Percentiles rank a stretch among this genome's conserved stretches.
Evolutionary conservation across 2,797 vertebrate species (phyloP).

Genomic region (Vultur gryphus): DNA sequence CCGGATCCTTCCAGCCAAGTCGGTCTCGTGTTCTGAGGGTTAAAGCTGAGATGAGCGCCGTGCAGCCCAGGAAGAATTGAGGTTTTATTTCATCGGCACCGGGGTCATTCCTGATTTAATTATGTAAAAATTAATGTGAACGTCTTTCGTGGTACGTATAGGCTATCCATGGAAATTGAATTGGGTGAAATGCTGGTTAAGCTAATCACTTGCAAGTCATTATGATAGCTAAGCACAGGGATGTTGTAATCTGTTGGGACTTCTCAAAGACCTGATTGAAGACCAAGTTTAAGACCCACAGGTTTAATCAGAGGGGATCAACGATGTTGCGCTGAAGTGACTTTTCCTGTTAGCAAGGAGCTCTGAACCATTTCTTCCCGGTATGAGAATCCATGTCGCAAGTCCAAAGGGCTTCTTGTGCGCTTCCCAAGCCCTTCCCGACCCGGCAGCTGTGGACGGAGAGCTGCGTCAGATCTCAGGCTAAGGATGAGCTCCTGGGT

Average conservation of each 20-base stretch:
- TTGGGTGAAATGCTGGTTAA: conserved; percentile 57
- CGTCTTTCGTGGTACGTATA: background rate
- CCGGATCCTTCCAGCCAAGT: background rate
- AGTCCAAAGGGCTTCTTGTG: too few species aligned
- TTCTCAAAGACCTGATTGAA: conserved; percentile 45
- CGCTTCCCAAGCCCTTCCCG: background rate
- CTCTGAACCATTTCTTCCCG: accelerated
- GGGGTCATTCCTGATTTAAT: conserved; percentile 66
- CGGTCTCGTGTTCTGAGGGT: background rate
- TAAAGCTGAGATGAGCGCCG: background rate
- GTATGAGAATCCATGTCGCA: accelerated
- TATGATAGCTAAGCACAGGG: conserved; percentile 32
- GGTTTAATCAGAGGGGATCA: background rate
- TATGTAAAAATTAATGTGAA: conserved; percentile 64
- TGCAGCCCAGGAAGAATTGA: background rate
- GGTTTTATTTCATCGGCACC: conserved; percentile 44
- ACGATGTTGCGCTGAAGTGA: background rate
- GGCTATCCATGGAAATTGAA: conserved; percentile 62
- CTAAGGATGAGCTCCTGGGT: background rate
- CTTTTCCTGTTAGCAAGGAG: background rate
- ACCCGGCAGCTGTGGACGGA: background rate
- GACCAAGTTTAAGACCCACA: conserved; percentile 6
- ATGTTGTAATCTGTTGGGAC: conserved; percentile 36
- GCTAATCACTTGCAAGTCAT: conserved; percentile 49
- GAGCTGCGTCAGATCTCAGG: background rate